Evolutionary conservation across 2,888 invertebrate genomes (phyloP).

Genomic region (Scaptomyza parva): DNA sequence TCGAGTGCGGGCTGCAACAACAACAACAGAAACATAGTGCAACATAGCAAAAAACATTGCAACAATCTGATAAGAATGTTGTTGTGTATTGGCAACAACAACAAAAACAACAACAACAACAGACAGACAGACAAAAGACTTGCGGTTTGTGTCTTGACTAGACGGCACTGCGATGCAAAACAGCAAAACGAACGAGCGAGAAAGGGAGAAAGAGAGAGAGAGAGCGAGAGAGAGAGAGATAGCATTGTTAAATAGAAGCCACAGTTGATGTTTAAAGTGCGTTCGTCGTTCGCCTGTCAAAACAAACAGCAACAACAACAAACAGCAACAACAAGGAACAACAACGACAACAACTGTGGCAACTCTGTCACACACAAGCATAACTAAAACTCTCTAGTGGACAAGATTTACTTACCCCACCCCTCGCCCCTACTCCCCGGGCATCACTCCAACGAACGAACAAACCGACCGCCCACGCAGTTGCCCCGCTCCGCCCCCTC

Average conservation of each 20-base stretch:
- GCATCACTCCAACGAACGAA: too few relatives aligned
- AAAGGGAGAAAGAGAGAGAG: background rate
- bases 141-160: constrained; percentile 50
- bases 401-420: too few relatives aligned
- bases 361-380: constrained; percentile 18
- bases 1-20: constrained; percentile 64
- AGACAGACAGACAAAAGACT: constrained; percentile 33
- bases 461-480: constrained; percentile 49
- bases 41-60: constrained; percentile 65
- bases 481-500: constrained; percentile 52
- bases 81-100: constrained; percentile 59
- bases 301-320: constrained; percentile 44
- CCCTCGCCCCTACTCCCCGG: constrained; percentile 36
- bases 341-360: constrained; percentile 25
- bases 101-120: constrained; percentile 33
- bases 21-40: constrained; percentile 41
- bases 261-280: constrained; percentile 50
- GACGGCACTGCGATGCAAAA: constrained; percentile 6
- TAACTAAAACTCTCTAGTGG: constrained; percentile 23
- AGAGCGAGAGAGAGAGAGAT: background rate
- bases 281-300: constrained; percentile 48
- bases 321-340: constrained; percentile 34
- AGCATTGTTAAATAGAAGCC: constrained; percentile 25
- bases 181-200: too few relatives aligned
- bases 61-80: constrained; percentile 78